Conservation (phyloP, 2,888 invertebrate genomes). For the Nomada ferruginata region DNA sequence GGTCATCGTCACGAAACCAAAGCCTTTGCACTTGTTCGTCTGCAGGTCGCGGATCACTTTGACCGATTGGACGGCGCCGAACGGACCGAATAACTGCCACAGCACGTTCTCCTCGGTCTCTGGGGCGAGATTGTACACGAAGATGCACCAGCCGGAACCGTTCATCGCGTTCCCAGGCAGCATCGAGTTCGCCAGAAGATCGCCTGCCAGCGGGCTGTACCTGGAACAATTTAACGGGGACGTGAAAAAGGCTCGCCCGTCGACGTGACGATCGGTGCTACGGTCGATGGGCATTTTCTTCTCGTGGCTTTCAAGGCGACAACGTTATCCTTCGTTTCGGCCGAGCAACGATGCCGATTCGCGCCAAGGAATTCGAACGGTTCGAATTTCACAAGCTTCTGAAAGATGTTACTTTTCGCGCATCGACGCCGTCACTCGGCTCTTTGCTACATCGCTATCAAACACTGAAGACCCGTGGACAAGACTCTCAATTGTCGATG, state of each 20-base stretch:
- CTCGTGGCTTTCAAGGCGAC: neutral
- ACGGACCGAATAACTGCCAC: conserved; percentile 98
- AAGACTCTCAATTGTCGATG: no score
- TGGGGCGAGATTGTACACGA: conserved; percentile 97
- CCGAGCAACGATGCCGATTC: neutral
- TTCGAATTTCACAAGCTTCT: neutral
- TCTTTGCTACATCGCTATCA: neutral
- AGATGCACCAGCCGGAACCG: conserved; percentile 95
- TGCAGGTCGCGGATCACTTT: conserved; percentile 96
- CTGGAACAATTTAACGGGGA: conserved; percentile 82
- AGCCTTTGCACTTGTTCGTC: conserved; percentile 97
- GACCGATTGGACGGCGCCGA: conserved; percentile 96
- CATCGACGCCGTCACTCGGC: neutral
- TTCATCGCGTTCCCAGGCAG: conserved; percentile 90
- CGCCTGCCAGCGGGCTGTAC: conserved; percentile 95
- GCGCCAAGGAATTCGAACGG: no score
- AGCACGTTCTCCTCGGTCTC: conserved; percentile 98
- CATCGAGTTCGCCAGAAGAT: conserved; percentile 90
- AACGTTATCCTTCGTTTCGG: conserved; percentile 3
- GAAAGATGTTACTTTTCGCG: no score
- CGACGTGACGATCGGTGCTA: neutral
- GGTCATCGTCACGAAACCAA: conserved; percentile 97
- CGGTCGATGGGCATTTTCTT: neutral
- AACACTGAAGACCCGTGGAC: neutral
- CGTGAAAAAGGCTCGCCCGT: conserved; percentile 45